These are phyloP conservation scores for Neomonachus schauinslandi DNA, from an alignment of 2,113 vertebrate species.

Conservation along the genomic window DNA sequence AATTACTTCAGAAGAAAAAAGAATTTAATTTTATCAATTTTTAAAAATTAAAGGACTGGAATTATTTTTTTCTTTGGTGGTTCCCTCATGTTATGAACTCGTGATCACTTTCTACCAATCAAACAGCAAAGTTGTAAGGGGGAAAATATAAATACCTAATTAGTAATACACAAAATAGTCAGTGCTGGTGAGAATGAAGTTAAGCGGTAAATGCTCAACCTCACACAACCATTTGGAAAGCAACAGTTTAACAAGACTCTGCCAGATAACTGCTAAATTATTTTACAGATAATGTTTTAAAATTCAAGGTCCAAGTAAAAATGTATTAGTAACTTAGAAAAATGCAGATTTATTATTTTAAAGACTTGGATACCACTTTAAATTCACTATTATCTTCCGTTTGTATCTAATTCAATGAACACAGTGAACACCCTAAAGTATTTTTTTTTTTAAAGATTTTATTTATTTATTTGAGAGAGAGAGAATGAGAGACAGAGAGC, in stretches of 20 bases:
- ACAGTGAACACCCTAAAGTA: not conserved
- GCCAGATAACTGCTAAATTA: not conserved
- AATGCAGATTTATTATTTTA: not conserved
- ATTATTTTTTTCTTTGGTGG: not conserved
- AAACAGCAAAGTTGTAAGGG: not conserved
- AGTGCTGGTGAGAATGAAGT: not conserved
- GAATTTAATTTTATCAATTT: not conserved
- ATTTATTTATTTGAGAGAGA: too few species aligned
- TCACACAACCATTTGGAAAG: constrained; percentile 42
- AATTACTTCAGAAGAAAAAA: not conserved
- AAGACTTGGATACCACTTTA: constrained; percentile 25
- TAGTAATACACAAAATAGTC: not conserved
- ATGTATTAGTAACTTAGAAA: constrained; percentile 4
- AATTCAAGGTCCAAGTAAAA: constrained; percentile 31
- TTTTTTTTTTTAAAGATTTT: not conserved
- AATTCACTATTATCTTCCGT: constrained; percentile 17
- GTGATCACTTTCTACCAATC: not conserved
- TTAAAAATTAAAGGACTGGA: not conserved
- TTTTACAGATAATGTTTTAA: not conserved
- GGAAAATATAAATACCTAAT: not conserved
- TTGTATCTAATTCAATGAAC: constrained; percentile 6
- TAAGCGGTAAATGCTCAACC: not conserved
- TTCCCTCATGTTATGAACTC: not conserved
- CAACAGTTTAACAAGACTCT: constrained; percentile 27
- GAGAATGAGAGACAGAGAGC: too few species aligned